These are phyloP conservation scores for Deilephila elpenor DNA, from an alignment of 2,888 invertebrate genomes.

Conservation along the genomic window DNA sequence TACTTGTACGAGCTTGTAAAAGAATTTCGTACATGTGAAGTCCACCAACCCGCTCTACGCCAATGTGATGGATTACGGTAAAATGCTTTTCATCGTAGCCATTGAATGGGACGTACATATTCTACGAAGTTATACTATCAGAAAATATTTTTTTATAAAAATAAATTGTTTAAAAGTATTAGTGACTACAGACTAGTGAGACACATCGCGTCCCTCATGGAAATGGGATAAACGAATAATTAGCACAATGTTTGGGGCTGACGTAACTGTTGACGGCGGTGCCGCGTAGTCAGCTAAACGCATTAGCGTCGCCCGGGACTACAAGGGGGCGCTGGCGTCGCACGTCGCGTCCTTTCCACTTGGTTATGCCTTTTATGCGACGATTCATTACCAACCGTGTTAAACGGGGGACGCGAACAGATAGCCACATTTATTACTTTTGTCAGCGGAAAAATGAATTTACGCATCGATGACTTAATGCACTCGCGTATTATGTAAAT, in stretches of 20 bases:
- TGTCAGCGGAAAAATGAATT: constrained; percentile 84
- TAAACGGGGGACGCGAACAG: constrained; percentile 74
- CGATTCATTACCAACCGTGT: constrained; percentile 80
- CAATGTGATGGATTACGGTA: too few species aligned
- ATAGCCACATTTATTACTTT: constrained; percentile 83
- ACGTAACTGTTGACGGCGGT: constrained; percentile 57
- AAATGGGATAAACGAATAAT: constrained; percentile 46
- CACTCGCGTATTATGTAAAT: constrained; percentile 32
- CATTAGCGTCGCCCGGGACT: constrained; percentile 53
- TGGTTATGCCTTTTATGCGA: constrained; percentile 83
- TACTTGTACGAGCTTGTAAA: too few species aligned
- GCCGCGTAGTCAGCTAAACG: constrained; percentile 68
- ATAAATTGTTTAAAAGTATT: constrained; percentile 38
- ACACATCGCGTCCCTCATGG: constrained; percentile 28
- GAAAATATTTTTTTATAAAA: neutral
- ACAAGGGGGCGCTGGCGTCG: constrained; percentile 45
- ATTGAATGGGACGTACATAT: too few species aligned
- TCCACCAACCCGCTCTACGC: too few species aligned
- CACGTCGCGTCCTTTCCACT: constrained; percentile 78
- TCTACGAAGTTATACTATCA: too few species aligned
- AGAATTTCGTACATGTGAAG: too few species aligned
- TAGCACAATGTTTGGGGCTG: constrained; percentile 37
- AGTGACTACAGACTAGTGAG: constrained; percentile 32
- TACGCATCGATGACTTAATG: constrained; percentile 65
- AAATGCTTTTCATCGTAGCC: too few species aligned